phyloP scores from a whole-genome alignment of 2,888 invertebrate species.

The Tetheella fluctuosa region DNA sequence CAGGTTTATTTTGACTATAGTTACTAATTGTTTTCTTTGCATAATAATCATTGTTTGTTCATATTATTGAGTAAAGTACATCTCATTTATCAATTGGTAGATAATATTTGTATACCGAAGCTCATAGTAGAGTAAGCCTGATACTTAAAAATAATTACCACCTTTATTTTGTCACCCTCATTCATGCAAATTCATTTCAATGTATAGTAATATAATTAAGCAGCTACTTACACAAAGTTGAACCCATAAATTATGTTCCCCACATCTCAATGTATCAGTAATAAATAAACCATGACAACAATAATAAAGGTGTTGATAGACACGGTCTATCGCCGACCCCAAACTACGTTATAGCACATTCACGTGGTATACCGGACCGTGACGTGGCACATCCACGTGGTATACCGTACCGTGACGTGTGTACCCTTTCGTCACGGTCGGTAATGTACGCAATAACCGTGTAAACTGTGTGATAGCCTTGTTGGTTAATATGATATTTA shows the following conservation, averaged over 20 bases:
- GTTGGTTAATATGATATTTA: conserved; percentile 5
- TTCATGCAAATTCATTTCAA: too few relatives aligned
- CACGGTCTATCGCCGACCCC: conserved; percentile 25
- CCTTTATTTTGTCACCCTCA: too few relatives aligned
- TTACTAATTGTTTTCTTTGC: too few relatives aligned
- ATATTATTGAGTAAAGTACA: too few relatives aligned
- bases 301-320: conserved; percentile 14
- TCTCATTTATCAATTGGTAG: too few relatives aligned
- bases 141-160: too few relatives aligned
- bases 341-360: conserved; percentile 11
- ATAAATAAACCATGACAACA: background rate
- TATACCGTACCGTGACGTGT: conserved; percentile 39
- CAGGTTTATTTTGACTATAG: background rate
- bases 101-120: too few relatives aligned
- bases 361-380: conserved; percentile 45
- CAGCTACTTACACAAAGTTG: conserved; percentile 19
- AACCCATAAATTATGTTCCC: background rate
- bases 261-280: too few relatives aligned
- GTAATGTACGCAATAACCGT: conserved; percentile 68
- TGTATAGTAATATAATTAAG: too few relatives aligned
- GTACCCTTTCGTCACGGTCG: conserved; percentile 57
- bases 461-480: conserved; percentile 45
- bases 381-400: conserved; percentile 31
- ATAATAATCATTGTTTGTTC: too few relatives aligned
- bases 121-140: too few relatives aligned